Conservation (phyloP, 2,888 invertebrate species). For the Chrysolina americana region DNA sequence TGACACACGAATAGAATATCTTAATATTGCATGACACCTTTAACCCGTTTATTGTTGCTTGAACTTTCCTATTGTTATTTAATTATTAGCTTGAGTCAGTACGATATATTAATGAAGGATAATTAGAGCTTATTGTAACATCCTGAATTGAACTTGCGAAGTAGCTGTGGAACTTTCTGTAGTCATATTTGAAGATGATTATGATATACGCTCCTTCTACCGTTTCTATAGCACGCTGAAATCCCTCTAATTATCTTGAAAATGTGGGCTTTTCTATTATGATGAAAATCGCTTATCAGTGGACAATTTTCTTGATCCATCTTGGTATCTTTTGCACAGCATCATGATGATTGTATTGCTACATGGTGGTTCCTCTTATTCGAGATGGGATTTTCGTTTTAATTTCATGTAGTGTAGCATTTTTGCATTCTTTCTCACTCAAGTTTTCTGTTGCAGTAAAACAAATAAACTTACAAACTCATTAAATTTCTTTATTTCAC, state of each 20-base stretch:
- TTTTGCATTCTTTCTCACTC: too few species aligned
- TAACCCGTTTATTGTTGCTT: slow-evolving; percentile 9
- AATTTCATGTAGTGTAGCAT: too few species aligned
- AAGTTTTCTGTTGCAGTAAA: too few species aligned
- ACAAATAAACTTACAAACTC: too few species aligned
- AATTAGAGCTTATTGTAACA: slow-evolving; percentile 11
- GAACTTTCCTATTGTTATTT: slow-evolving; percentile 19
- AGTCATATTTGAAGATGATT: not conserved
- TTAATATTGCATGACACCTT: slow-evolving; percentile 5
- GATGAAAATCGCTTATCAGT: not conserved
- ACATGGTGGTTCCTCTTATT: too few species aligned
- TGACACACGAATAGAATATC: slow-evolving; percentile 15
- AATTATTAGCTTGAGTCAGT: slow-evolving; percentile 14
- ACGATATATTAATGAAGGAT: slow-evolving; percentile 14
- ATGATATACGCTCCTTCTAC: not conserved
- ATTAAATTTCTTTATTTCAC: too few species aligned
- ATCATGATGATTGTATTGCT: too few species aligned
- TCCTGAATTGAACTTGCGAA: not conserved
- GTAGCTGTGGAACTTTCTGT: slow-evolving; percentile 6
- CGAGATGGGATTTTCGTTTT: too few species aligned
- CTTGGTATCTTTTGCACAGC: not conserved
- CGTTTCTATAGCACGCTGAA: not conserved
- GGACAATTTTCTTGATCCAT: not conserved
- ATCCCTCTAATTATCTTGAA: not conserved
- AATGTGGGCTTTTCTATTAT: slow-evolving; percentile 1